Percentiles rank a stretch among this genome's conserved stretches.
Evolutionary conservation across 2,797 vertebrate species (phyloP).

Genomic region (Coluber constrictor): DNA sequence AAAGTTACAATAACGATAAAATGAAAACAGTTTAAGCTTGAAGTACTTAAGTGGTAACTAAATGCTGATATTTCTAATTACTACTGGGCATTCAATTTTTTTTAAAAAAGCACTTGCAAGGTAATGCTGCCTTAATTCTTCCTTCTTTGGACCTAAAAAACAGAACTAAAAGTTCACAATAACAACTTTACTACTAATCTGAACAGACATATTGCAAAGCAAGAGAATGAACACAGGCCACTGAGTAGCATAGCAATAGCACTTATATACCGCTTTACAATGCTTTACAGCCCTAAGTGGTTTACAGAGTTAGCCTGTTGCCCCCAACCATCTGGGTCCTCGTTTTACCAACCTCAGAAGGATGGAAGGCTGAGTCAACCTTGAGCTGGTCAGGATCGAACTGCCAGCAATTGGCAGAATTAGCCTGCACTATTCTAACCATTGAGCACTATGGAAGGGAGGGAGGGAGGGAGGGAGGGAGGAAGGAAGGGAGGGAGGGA

Average conservation of each 20-base stretch:
- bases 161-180: neutral
- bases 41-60: slow-evolving; percentile 36
- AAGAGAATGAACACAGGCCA: neutral
- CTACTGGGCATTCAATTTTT: slow-evolving; percentile 39
- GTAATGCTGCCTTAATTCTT: slow-evolving; percentile 24
- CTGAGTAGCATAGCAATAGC: neutral
- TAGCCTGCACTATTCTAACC: no score
- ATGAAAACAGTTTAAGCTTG: slow-evolving; percentile 43
- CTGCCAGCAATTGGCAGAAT: no score
- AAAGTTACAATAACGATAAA: slow-evolving; percentile 30
- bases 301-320: no score
- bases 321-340: no score
- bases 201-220: neutral
- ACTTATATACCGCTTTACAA: no score
- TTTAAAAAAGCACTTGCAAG: slow-evolving; percentile 34
- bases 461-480: no score
- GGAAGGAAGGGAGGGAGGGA: no score
- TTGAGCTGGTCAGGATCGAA: no score
- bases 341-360: no score
- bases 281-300: no score
- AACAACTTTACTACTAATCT: neutral
- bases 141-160: slow-evolving; percentile 10
- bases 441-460: no score
- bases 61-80: slow-evolving; percentile 38
- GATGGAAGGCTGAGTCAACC: no score